Evolutionary conservation across 92 coral and sea anemone genomes (phyloP).

Genomic region (Heteractis magnifica): DNA sequence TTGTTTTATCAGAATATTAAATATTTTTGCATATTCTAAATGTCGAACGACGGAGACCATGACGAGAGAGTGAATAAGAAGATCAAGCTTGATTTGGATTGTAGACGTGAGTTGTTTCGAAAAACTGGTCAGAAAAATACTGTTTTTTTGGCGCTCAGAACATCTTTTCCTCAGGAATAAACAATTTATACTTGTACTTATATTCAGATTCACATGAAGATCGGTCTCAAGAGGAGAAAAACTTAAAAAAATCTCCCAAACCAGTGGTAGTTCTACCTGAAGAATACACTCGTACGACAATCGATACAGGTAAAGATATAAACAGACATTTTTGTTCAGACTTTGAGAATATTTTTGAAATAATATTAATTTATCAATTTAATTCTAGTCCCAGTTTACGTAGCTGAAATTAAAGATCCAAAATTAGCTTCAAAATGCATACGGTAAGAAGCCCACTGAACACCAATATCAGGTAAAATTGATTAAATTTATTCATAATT

Average conservation of each 20-base stretch:
- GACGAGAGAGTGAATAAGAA: not conserved
- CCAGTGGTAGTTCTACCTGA: conserved; percentile 79
- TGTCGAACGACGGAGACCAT: not conserved
- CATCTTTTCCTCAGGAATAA: not conserved
- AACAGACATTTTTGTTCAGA: not conserved
- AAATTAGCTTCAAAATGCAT: conserved; percentile 72
- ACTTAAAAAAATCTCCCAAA: not conserved
- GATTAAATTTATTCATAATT: not conserved
- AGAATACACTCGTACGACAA: conserved; percentile 53
- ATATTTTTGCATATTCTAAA: not conserved
- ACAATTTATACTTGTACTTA: not conserved
- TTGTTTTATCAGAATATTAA: not conserved
- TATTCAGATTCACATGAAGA: not conserved
- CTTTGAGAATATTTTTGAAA: not conserved
- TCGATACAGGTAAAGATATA: conserved; percentile 69
- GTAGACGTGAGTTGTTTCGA: not conserved
- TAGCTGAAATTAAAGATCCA: conserved; percentile 67
- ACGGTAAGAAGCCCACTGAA: conserved; percentile 46
- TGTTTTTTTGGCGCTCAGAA: not conserved
- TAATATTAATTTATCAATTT: not conserved
- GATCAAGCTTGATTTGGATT: not conserved
- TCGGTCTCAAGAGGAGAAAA: not conserved
- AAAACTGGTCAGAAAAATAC: not conserved
- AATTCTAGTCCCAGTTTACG: conserved; percentile 63
- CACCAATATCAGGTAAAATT: not conserved